phyloP scores from a whole-genome alignment of 2,113 vertebrate species.

The Bufo bufo region DNA sequence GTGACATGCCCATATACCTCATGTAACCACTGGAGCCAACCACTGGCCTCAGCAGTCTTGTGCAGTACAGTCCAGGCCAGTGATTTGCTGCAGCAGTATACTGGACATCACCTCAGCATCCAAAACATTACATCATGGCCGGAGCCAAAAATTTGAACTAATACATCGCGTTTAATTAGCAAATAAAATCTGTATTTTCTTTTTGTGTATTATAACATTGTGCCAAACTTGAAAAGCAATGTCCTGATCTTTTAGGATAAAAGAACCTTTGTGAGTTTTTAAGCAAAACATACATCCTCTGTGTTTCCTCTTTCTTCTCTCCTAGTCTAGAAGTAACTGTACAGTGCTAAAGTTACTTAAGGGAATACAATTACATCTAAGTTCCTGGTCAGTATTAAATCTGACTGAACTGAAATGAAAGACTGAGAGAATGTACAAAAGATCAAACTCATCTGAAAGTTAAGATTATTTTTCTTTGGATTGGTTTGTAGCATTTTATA shows the following conservation, averaged over 20 bases:
- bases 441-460: constrained; percentile 57
- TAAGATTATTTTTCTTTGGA: constrained; percentile 53
- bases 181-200: too few relatives aligned
- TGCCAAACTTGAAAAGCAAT: neutral
- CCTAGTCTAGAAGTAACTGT: constrained; percentile 25
- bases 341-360: constrained; percentile 48
- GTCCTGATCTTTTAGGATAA: neutral
- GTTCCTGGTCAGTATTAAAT: constrained; percentile 56
- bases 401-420: constrained; percentile 55
- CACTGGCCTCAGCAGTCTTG: too few relatives aligned
- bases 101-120: too few relatives aligned
- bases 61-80: too few relatives aligned
- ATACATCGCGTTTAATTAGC: too few relatives aligned
- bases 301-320: constrained; percentile 37
- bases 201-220: too few relatives aligned
- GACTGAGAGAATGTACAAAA: constrained; percentile 53
- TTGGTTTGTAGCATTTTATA: constrained; percentile 25
- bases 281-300: neutral
- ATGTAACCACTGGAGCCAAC: too few relatives aligned
- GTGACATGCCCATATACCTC: too few relatives aligned
- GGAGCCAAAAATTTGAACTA: too few relatives aligned
- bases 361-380: constrained; percentile 53
- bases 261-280: constrained; percentile 18
- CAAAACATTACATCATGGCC: too few relatives aligned
- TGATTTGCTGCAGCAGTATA: too few relatives aligned